Evolutionary conservation across 2,888 invertebrate species (phyloP), one percentile per base, ranked within the genome.

Genomic region (Leucozona laternaria): DNA sequence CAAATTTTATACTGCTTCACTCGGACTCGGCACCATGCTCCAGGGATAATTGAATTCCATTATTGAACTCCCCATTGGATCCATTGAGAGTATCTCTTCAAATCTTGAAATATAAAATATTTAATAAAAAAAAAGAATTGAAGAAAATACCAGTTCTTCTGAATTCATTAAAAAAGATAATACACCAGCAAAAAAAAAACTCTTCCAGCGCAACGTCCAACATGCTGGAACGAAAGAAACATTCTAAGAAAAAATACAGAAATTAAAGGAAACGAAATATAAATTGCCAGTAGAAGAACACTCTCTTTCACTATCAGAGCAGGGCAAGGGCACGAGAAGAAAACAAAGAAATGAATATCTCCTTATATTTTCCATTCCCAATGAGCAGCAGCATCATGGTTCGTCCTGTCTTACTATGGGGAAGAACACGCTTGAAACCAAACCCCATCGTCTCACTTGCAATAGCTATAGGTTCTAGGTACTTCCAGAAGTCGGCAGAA

Each of bases 1-100:
- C 71, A 66, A 68, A 31, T 72, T 80, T 80, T 70, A 80, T 85
- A 81, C 73, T 73, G 77, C 72, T 72, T 78, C 70, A 25, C 13
- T 40, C 60, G 34, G n/a, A n/a, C n/a, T 6, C 55, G 11, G 7
- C 34, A 7, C 68, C 76, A 68, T 34, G 15, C 48, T 60, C 70
- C 68, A 73, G 57, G 81, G 73, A 73, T 73, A 81, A 78, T 85
- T 81, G 62, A 85, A 81, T 85, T 68, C 85, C 62, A 73, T 81
- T 85, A 85, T 80, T 57, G 48, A 60, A 76, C 37, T 73, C 25
- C 60, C 53, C 76, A 62, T 55, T 70, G 77, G 58, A 17, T 77
- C 73, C 77, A 83, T 73, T 70, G 28, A 75, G 48, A 31, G n/a
- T 25, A 11, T 53, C 25, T 55, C 45, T 45, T 28, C 25, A 25